Evolutionary conservation across 2,888 invertebrate genomes (phyloP).

Genomic region (Leptogaster cylindrica): DNA sequence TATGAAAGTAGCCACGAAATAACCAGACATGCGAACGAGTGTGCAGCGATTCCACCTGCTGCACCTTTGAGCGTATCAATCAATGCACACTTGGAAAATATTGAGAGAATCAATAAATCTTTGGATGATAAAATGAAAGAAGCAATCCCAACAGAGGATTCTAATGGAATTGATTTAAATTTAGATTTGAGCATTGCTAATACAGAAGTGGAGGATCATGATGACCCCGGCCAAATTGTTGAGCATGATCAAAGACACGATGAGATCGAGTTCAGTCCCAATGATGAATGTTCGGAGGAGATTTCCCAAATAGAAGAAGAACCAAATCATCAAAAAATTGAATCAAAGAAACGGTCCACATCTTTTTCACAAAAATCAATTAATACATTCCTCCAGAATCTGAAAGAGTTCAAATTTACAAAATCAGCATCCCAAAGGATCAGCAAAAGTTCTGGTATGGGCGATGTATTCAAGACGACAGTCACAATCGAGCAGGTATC

Average conservation of each 20-base stretch:
- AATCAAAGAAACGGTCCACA: constrained; percentile 57
- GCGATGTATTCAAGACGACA: background rate
- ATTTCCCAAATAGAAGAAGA: background rate
- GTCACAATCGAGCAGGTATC: background rate
- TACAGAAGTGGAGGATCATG: background rate
- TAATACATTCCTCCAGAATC: constrained; percentile 57
- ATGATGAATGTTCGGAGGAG: too few species aligned
- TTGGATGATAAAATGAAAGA: constrained; percentile 58
- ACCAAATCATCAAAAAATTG: background rate
- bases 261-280: too few species aligned
- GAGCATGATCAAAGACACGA: background rate
- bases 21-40: constrained; percentile 37
- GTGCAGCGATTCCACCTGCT: background rate
- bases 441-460: background rate
- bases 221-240: too few species aligned
- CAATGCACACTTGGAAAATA: constrained; percentile 59
- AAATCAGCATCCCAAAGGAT: constrained; percentile 52
- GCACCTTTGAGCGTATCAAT: too few species aligned
- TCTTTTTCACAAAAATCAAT: constrained; percentile 61
- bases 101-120: constrained; percentile 58
- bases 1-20: too few species aligned
- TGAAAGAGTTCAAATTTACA: constrained; percentile 57
- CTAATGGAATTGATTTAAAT: background rate
- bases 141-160: constrained; percentile 49
- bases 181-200: background rate